Conservation (phyloP, 2,888 invertebrate genomes). For the Chrysopilus asiliformis region DNA sequence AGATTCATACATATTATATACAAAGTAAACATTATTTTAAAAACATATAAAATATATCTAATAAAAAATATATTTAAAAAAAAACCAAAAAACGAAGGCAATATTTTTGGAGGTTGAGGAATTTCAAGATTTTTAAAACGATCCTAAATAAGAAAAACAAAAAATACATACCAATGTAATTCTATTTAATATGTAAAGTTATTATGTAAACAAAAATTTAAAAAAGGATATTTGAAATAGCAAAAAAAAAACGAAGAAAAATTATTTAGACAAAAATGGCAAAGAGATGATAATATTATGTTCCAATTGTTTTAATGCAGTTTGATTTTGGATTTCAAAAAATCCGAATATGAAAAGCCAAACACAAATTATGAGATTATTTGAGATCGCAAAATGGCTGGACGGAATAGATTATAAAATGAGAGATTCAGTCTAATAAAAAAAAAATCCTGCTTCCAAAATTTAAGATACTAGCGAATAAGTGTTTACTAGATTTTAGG, state of each 20-base stretch:
- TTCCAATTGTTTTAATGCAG: no score
- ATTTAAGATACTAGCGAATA: constrained; percentile 1
- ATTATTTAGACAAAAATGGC: no score
- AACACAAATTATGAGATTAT: neutral
- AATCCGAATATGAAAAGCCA: no score
- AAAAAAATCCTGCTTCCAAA: constrained; percentile 1
- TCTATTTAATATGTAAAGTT: no score
- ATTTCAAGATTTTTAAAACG: constrained; percentile 14
- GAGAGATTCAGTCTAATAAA: neutral
- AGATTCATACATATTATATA: constrained; percentile 5
- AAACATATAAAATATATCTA: constrained; percentile 10
- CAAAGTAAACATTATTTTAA: constrained; percentile 8
- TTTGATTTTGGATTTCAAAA: no score
- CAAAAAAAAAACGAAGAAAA: no score
- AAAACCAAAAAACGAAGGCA: constrained; percentile 21
- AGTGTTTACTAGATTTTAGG: constrained; percentile 2
- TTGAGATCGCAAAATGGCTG: neutral
- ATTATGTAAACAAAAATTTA: no score
- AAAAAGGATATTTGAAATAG: no score
- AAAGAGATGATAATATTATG: no score
- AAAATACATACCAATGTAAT: neutral
- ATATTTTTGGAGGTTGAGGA: constrained; percentile 26
- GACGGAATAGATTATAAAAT: neutral
- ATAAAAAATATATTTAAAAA: constrained; percentile 8
- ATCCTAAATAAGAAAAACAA: neutral